Base-by-base conservation (phyloP, 2,888 invertebrate genomes). In the Onchidella celtica region DNA sequence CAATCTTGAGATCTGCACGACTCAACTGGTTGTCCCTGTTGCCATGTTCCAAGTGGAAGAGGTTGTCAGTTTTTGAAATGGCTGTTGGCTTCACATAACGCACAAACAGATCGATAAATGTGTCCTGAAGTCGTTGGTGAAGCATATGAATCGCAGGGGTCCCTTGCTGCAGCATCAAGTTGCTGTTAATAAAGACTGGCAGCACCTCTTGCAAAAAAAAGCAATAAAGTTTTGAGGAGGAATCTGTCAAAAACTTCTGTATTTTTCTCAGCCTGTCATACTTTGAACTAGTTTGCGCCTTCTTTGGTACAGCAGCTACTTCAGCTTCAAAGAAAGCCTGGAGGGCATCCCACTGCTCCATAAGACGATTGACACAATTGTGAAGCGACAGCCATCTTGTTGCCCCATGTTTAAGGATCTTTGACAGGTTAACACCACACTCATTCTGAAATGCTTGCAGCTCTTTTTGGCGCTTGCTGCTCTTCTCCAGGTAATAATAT, bases 401-500 rank as follows among this genome's bases (percentile, higher is more conserved):
- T 21, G 59, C 47, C n/a, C 59, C 80, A 65, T 80, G 74, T 29
- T 80, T 80, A 21, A 80, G 38, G 29, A 74, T 80, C n/a, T 80
- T 73, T 3, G 47, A 6, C 36, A 47, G 34, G 0, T 27, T 55
- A n/a, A 27, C 61, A 17, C 70, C 74, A 65, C 34, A 24, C 6
- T 57, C 55, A 0, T 14, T 1, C 80, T 63, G 61, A 9, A 74
- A 34, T 36, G n/a, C 69, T 68, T 73, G 76, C 27, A 80, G 73
- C 47, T 70, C 36, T 38, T 34, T 34, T 61, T 72, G 65, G 27
- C 77, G 29, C 47, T 77, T 80, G 11, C 73, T 65, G 79, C 77
- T 82, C 21, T 79, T 84, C 1, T 73, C 27, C 17, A 83, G 78
- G 36, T 77, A 84, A 57, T 82, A 81, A 47, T 57, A 79, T n/a